phyloP scores from a whole-genome alignment of 2,888 invertebrate species.

The Cryptosula pallasiana region DNA sequence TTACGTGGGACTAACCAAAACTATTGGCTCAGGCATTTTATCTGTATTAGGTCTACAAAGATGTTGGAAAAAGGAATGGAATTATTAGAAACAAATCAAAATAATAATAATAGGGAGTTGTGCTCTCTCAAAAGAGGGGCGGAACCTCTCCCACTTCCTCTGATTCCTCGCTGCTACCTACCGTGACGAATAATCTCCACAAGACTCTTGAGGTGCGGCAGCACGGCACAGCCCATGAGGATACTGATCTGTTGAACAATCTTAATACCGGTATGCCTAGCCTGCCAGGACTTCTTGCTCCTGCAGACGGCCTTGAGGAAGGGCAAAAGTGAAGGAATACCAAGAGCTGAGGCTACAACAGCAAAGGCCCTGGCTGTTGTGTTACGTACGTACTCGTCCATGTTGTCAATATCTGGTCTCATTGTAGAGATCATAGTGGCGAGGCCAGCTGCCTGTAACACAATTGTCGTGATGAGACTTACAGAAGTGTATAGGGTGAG shows the following conservation, averaged over 20 bases:
- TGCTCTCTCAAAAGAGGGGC: too few relatives aligned
- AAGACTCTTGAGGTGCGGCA: constrained; percentile 93
- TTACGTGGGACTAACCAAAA: too few relatives aligned
- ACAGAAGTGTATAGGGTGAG: too few relatives aligned
- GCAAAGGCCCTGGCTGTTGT: constrained; percentile 99
- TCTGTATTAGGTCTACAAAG: too few relatives aligned
- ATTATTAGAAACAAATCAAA: too few relatives aligned
- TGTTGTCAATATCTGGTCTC: constrained; percentile 99
- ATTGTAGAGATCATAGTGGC: constrained; percentile 99
- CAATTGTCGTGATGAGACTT: too few relatives aligned
- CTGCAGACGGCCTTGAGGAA: constrained; percentile 98
- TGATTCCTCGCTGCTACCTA: too few relatives aligned
- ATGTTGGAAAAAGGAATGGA: too few relatives aligned
- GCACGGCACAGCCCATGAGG: constrained; percentile 97
- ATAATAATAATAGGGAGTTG: too few relatives aligned
- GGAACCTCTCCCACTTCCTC: too few relatives aligned
- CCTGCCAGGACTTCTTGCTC: constrained; percentile 99
- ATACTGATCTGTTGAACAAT: constrained; percentile 99
- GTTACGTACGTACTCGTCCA: constrained; percentile 98
- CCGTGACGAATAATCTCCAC: constrained; percentile 99
- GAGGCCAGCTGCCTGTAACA: constrained; percentile 76
- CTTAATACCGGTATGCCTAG: constrained; percentile 93
- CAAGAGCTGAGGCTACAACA: constrained; percentile 97
- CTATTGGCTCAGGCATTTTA: too few relatives aligned
- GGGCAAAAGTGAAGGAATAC: constrained; percentile 92